Evolutionary conservation across 2,888 invertebrate genomes (phyloP).

Genomic region (Frankliniella intonsa): DNA sequence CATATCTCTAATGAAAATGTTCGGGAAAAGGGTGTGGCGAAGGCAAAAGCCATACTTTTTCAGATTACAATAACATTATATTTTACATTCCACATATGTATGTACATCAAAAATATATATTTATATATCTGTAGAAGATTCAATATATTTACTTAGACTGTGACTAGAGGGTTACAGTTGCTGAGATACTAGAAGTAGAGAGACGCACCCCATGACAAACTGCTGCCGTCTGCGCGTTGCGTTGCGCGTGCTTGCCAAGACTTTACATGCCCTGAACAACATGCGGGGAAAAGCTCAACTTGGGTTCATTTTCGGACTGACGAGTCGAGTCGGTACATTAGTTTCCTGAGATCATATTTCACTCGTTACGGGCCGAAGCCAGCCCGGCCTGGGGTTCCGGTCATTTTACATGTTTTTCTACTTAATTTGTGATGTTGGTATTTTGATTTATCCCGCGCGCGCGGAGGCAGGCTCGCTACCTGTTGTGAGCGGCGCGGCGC

Average conservation of each 20-base stretch:
- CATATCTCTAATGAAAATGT: no score
- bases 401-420: constrained; percentile 23
- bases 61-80: constrained; percentile 8
- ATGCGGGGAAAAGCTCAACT: not conserved
- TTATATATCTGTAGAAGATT: constrained; percentile 17
- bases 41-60: not conserved
- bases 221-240: not conserved
- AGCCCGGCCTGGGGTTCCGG: not conserved
- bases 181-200: constrained; percentile 13
- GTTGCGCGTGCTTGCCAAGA: not conserved
- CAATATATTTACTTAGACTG: constrained; percentile 20
- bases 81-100: constrained; percentile 2
- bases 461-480: not conserved
- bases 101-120: constrained; percentile 2
- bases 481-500: not conserved
- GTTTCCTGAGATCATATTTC: constrained; percentile 24
- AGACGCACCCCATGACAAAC: not conserved
- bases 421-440: constrained; percentile 14
- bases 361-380: not conserved
- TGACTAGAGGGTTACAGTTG: constrained; percentile 26
- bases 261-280: not conserved
- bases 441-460: constrained; percentile 1
- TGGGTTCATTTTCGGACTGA: constrained; percentile 8
- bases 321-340: constrained; percentile 3
- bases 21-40: no score